These are phyloP conservation scores for Pachydiplax longipennis DNA, from an alignment of 2,888 invertebrate genomes.

Conservation along the genomic window DNA sequence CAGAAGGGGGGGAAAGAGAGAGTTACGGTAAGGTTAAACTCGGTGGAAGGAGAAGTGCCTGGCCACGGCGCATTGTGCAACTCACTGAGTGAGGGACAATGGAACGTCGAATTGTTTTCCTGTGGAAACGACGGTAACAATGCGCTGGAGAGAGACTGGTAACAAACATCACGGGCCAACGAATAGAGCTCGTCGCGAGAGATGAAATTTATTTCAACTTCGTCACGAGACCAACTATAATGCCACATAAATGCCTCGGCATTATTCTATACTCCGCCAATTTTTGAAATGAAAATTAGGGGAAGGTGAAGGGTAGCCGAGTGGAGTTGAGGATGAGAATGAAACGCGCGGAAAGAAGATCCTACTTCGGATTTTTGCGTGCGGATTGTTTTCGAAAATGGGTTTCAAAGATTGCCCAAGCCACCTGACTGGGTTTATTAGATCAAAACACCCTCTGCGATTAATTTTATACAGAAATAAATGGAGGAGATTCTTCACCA, in stretches of 20 bases:
- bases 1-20: too few relatives aligned
- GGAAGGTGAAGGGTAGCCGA: neutral
- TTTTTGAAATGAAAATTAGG: neutral
- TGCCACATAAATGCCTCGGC: neutral
- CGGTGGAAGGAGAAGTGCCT: neutral
- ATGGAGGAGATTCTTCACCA: too few relatives aligned
- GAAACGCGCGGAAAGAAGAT: neutral
- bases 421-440: too few relatives aligned
- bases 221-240: neutral
- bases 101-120: slow-evolving; percentile 1
- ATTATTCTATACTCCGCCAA: neutral
- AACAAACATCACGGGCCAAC: neutral
- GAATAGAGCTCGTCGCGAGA: neutral
- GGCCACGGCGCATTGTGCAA: neutral
- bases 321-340: neutral
- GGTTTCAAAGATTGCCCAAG: too few relatives aligned
- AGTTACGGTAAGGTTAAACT: neutral
- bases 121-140: neutral
- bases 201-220: neutral
- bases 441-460: too few relatives aligned
- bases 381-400: too few relatives aligned
- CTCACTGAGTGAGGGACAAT: neutral
- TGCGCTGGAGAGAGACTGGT: neutral
- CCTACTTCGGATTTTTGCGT: too few relatives aligned
- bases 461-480: too few relatives aligned